These are phyloP conservation scores for Diaperis boleti DNA, from an alignment of 2,888 invertebrate species.

Conservation along the genomic window DNA sequence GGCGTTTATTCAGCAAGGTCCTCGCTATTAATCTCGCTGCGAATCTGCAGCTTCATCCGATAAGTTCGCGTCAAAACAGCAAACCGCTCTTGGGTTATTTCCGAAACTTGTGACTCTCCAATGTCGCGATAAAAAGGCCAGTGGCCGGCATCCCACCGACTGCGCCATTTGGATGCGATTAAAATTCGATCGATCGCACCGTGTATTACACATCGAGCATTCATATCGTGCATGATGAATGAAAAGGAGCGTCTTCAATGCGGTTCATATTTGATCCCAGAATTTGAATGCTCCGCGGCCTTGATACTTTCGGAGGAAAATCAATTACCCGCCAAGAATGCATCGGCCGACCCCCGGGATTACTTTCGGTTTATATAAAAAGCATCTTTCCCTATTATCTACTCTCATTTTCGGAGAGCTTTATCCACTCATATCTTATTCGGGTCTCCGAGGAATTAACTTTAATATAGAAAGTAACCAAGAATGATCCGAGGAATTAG, in stretches of 20 bases:
- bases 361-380: conserved; percentile 5
- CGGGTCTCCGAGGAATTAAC: not conserved
- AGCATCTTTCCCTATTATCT: conserved; percentile 5
- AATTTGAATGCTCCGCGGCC: no score
- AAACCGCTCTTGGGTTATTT: conserved; percentile 27
- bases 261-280: no score
- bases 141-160: not conserved
- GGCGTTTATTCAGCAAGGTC: conserved; percentile 15
- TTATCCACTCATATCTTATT: conserved; percentile 5
- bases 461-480: conserved; percentile 17
- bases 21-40: conserved; percentile 14
- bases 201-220: no score
- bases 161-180: conserved; percentile 10
- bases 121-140: no score
- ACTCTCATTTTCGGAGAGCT: not conserved
- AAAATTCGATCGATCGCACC: no score
- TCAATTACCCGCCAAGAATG: conserved; percentile 21
- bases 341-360: conserved; percentile 1
- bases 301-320: conserved; percentile 14
- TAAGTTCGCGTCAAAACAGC: conserved; percentile 9
- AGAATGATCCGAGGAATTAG: conserved; percentile 20
- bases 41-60: conserved; percentile 22
- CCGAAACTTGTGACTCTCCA: conserved; percentile 24
- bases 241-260: no score
- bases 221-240: no score